Conservation (phyloP, 2,888 invertebrate species). For the Cerastis rubricosa region DNA sequence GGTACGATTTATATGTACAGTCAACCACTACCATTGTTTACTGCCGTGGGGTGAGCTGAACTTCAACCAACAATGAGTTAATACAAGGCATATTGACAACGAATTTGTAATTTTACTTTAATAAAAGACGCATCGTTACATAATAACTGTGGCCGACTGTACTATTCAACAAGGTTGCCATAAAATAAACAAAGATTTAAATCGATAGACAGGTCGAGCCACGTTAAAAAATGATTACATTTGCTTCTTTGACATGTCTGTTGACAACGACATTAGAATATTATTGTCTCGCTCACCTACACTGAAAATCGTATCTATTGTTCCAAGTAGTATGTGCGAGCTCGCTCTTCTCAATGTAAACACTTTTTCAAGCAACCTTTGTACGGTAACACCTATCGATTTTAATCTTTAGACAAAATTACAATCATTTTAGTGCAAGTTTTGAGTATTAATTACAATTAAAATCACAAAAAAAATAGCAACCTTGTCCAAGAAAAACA, state of each 20-base stretch:
- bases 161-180: slow-evolving; percentile 39
- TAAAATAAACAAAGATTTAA: not conserved
- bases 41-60: slow-evolving; percentile 1
- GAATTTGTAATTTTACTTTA: slow-evolving; percentile 14
- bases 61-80: not conserved
- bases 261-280: not conserved
- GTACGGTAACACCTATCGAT: not conserved
- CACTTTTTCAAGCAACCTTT: not conserved
- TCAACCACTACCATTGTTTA: slow-evolving; percentile 33
- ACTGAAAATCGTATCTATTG: not conserved
- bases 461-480: slow-evolving; percentile 41
- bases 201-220: not conserved
- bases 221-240: not conserved
- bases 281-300: not conserved
- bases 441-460: slow-evolving; percentile 58
- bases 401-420: slow-evolving; percentile 17
- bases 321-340: not conserved
- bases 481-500: slow-evolving; percentile 45
- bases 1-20: slow-evolving; percentile 52
- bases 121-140: slow-evolving; percentile 30
- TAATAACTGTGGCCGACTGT: slow-evolving; percentile 43
- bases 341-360: not conserved
- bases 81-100: slow-evolving; percentile 10
- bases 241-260: not conserved
- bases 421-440: slow-evolving; percentile 20